phyloP scores from a whole-genome alignment of 2,888 invertebrate genomes.

The Ferrisia virgata region DNA sequence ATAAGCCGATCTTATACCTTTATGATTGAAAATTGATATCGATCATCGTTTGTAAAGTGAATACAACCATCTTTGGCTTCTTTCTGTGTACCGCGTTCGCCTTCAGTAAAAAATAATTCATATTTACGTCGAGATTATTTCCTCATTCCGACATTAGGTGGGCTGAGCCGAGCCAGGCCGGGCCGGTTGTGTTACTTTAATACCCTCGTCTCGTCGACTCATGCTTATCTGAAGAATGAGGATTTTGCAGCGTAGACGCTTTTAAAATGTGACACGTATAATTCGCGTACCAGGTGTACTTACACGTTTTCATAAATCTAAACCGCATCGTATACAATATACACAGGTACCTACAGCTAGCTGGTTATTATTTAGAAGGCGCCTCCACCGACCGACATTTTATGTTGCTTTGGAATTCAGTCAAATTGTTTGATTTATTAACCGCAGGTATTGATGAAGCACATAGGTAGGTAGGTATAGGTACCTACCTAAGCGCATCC shows the following conservation, averaged over 20 bases:
- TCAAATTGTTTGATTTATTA: conserved; percentile 21
- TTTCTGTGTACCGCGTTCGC: too few relatives aligned
- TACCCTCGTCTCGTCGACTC: neutral
- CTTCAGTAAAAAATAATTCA: neutral
- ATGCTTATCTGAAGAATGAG: neutral
- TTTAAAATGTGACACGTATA: neutral
- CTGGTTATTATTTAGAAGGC: neutral
- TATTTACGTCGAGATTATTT: neutral
- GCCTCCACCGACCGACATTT: neutral
- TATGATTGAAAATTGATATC: too few relatives aligned
- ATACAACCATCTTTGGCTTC: too few relatives aligned
- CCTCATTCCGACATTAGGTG: neutral
- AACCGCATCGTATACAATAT: neutral
- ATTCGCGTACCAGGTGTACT: conserved; percentile 4
- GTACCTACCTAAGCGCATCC: conserved; percentile 6
- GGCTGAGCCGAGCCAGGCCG: too few relatives aligned
- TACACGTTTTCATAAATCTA: neutral
- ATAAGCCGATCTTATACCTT: too few relatives aligned
- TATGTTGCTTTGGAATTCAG: neutral
- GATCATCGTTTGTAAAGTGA: too few relatives aligned
- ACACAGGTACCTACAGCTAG: too few relatives aligned
- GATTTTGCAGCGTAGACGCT: neutral
- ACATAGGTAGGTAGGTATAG: too few relatives aligned
- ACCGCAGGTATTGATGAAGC: neutral
- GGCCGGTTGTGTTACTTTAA: too few relatives aligned